Conservation (phyloP, 1,140 invertebrate genomes). For the Drosophila pseudoobscura region DNA sequence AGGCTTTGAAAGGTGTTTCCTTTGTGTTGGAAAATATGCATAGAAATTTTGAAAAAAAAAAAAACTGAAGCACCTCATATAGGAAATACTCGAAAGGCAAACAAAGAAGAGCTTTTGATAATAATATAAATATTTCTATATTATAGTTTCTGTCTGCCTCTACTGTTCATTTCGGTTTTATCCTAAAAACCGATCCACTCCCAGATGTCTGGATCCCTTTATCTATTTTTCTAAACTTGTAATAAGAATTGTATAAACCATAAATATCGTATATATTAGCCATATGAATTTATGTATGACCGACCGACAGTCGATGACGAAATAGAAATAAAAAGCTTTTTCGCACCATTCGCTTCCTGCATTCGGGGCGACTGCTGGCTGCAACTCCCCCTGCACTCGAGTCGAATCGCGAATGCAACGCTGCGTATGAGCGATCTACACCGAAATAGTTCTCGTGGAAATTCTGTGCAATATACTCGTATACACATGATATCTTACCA, state of each 20-base stretch:
- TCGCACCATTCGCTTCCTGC: conserved; percentile 55
- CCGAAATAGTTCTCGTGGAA: conserved; percentile 8
- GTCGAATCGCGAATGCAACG: conserved; percentile 35
- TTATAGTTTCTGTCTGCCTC: conserved; percentile 6
- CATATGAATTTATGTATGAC: conserved; percentile 32
- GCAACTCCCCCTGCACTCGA: too few species aligned
- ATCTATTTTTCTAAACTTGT: background rate
- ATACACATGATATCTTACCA: conserved; percentile 47
- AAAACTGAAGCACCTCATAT: too few species aligned
- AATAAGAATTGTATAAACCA: background rate
- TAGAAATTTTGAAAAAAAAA: too few species aligned
- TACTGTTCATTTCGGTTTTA: background rate
- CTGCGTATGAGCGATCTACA: conserved; percentile 72
- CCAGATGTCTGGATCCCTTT: background rate
- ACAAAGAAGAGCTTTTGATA: conserved; percentile 48
- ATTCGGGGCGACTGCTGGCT: conserved; percentile 43
- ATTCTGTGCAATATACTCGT: background rate
- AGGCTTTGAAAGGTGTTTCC: background rate
- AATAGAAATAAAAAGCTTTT: conserved; percentile 63
- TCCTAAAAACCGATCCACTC: background rate
- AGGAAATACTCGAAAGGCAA: conserved; percentile 20
- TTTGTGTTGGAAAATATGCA: too few species aligned
- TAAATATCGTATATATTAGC: conserved; percentile 10
- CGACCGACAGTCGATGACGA: conserved; percentile 43
- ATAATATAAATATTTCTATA: conserved; percentile 5